Evolutionary conservation across 2,113 vertebrate species (phyloP).

Genomic region (Oryzias javanicus): DNA sequence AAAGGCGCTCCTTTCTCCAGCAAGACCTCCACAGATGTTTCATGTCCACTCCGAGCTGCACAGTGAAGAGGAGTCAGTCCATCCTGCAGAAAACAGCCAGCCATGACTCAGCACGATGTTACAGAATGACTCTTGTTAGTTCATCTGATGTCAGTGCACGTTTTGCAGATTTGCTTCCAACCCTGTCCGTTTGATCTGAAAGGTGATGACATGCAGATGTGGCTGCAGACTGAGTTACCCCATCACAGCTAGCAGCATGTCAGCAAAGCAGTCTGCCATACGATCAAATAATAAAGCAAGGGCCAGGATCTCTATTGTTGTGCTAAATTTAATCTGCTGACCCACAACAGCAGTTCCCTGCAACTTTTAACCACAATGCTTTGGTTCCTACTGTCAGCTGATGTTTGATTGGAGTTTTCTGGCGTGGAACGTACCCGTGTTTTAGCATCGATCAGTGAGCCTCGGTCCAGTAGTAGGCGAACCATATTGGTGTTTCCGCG

Average conservation of each 20-base stretch:
- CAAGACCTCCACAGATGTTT: slow-evolving; percentile 91
- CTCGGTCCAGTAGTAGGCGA: slow-evolving; percentile 91
- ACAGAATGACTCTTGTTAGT: no score
- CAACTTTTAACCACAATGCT: neutral
- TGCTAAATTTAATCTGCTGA: slow-evolving; percentile 14
- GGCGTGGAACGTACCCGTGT: slow-evolving; percentile 85
- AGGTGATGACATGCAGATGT: no score
- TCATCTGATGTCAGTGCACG: no score
- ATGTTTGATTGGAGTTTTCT: no score
- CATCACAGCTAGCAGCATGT: neutral
- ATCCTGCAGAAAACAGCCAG: slow-evolving; percentile 75
- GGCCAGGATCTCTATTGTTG: neutral
- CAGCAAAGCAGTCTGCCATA: neutral
- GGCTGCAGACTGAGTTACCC: no score
- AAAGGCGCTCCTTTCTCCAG: slow-evolving; percentile 92
- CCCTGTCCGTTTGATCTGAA: no score
- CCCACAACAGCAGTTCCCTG: slow-evolving; percentile 7
- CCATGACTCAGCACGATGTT: no score
- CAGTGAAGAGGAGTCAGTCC: slow-evolving; percentile 96
- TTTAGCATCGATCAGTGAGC: slow-evolving; percentile 97
- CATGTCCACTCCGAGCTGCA: slow-evolving; percentile 93
- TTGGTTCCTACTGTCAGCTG: no score
- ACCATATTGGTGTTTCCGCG: slow-evolving; percentile 98
- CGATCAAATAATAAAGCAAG: neutral
- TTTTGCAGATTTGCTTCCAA: no score